Conservation (phyloP, 1,140 invertebrate genomes). For the Nebria ingens region DNA sequence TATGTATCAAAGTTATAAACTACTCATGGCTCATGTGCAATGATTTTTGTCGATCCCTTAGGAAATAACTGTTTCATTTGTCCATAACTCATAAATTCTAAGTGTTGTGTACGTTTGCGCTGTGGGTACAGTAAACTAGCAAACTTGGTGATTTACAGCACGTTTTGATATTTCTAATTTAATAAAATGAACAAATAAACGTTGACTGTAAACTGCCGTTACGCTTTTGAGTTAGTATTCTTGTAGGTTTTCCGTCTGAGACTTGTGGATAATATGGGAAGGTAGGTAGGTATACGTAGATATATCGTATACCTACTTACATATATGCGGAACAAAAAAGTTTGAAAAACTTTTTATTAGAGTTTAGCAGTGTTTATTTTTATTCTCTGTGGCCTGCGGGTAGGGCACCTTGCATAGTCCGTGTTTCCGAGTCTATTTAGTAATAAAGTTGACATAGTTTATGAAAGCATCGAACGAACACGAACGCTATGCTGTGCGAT, state of each 20-base stretch:
- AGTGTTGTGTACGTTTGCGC: too few species aligned
- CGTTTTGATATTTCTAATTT: background rate
- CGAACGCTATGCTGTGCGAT: too few species aligned
- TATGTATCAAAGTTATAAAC: too few species aligned
- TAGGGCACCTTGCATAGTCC: background rate
- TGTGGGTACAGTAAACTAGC: background rate
- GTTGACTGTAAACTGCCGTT: background rate
- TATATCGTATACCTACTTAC: too few species aligned
- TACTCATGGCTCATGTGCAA: too few species aligned
- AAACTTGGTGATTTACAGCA: background rate
- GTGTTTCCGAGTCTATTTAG: background rate
- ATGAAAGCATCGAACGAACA: too few species aligned
- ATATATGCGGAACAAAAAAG: background rate
- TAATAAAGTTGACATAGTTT: background rate
- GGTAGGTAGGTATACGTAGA: too few species aligned
- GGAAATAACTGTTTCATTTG: too few species aligned
- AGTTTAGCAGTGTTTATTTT: background rate
- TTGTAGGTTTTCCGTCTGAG: background rate
- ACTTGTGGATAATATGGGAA: too few species aligned
- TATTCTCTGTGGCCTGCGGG: background rate
- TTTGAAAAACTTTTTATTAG: background rate
- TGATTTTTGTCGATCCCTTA: too few species aligned
- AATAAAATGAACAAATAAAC: conserved; percentile 1
- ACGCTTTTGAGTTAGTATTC: background rate
- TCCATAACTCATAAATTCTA: too few species aligned